phyloP scores from a whole-genome alignment of 1,140 invertebrate genomes.

The Megalonaias nervosa region DNA sequence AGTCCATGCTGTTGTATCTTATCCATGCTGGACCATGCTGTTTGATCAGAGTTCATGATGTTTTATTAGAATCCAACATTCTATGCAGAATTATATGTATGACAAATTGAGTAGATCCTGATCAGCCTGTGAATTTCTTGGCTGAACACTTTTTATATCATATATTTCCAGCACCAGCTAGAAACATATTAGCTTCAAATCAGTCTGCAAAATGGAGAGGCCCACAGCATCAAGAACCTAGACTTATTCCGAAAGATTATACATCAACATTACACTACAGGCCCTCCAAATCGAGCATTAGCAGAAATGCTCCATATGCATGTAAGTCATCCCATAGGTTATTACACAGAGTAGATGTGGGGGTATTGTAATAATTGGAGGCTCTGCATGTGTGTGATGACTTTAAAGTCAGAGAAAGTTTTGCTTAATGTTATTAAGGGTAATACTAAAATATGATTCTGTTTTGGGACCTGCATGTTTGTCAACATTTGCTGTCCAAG shows the following conservation, averaged over 20 bases:
- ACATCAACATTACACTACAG: constrained; percentile 32
- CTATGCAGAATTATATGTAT: neutral
- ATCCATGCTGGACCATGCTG: too few relatives aligned
- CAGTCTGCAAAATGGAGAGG: constrained; percentile 39
- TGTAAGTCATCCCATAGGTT: constrained; percentile 22
- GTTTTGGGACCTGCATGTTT: neutral
- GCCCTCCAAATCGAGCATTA: constrained; percentile 36
- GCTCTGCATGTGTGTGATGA: too few relatives aligned
- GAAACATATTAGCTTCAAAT: constrained; percentile 23
- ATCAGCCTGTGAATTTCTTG: neutral
- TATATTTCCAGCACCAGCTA: constrained; percentile 32
- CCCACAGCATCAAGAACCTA: constrained; percentile 24
- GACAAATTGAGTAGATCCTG: neutral
- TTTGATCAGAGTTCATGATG: neutral
- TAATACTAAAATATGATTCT: neutral
- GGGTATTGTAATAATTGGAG: neutral
- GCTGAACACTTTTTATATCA: neutral
- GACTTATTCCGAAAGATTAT: constrained; percentile 20
- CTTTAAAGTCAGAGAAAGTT: neutral
- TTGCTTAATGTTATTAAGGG: neutral
- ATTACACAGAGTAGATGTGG: neutral
- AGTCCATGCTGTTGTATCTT: too few relatives aligned
- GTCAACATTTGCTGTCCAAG: neutral
- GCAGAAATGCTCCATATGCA: constrained; percentile 46
- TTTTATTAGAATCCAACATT: neutral